phyloP scores from a whole-genome alignment of 2,797 vertebrate species.

The Anas georgica region DNA sequence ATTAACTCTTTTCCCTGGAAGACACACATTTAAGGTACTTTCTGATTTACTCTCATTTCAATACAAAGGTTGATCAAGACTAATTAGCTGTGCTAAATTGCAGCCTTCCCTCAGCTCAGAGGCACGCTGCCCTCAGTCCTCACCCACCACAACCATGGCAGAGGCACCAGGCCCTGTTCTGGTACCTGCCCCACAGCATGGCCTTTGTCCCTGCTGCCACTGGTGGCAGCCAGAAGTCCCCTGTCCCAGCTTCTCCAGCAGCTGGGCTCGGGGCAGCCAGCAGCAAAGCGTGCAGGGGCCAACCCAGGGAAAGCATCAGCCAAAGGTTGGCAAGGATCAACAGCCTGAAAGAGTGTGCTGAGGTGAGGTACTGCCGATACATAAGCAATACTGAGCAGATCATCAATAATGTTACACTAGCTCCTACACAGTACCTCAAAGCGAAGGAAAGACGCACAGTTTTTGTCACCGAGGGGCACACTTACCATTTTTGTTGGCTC shows the following conservation, averaged over 20 bases:
- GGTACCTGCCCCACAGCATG: rapidly evolving
- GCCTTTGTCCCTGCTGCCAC: rapidly evolving
- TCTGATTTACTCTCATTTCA: neutral
- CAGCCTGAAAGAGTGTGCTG: rapidly evolving
- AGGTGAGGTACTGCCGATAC: rapidly evolving
- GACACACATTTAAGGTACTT: rapidly evolving
- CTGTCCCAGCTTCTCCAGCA: neutral
- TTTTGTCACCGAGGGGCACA: rapidly evolving
- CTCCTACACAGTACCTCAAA: neutral
- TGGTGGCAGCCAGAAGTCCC: rapidly evolving
- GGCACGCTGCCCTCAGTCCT: rapidly evolving
- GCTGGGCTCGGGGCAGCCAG: rapidly evolving
- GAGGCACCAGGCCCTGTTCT: rapidly evolving
- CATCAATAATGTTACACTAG: rapidly evolving
- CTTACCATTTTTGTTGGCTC: rapidly evolving
- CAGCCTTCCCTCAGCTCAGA: neutral
- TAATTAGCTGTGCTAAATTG: rapidly evolving
- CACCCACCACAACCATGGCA: rapidly evolving
- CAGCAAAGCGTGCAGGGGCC: rapidly evolving
- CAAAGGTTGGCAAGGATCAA: neutral
- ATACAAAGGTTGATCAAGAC: neutral
- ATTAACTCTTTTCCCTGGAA: neutral
- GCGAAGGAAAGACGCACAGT: too few relatives aligned
- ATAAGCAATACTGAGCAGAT: rapidly evolving
- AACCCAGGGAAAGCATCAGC: neutral